phyloP scores from a whole-genome alignment of 2,113 vertebrate species.

The Pelmatolapia mariae region DNA sequence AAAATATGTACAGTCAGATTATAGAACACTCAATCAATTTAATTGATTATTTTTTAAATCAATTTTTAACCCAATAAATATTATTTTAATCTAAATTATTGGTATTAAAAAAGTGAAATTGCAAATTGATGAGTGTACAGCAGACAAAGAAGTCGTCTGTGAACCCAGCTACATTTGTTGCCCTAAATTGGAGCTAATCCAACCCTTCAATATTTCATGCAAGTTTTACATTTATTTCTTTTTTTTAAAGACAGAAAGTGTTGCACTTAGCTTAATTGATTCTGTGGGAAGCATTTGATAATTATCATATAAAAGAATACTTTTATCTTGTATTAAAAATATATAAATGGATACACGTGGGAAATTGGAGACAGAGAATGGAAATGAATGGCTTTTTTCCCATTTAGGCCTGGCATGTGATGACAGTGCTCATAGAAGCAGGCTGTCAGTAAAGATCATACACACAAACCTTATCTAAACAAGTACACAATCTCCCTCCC shows the following conservation, averaged over 20 bases:
- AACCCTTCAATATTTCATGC: neutral
- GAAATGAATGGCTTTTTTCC: neutral
- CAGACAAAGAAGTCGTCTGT: neutral
- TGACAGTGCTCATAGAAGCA: conserved; percentile 41
- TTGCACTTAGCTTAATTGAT: neutral
- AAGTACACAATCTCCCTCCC: neutral
- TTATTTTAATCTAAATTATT: neutral
- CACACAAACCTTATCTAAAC: neutral
- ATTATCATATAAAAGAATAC: neutral
- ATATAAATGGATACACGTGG: neutral
- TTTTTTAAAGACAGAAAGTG: neutral
- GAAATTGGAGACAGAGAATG: neutral
- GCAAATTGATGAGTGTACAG: neutral
- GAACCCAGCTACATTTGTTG: neutral
- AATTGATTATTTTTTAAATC: neutral
- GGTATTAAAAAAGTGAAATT: neutral
- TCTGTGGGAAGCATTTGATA: neutral
- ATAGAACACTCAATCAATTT: neutral
- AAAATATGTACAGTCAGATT: neutral
- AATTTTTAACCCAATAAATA: neutral
- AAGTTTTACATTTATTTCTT: neutral
- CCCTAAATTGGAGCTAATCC: neutral
- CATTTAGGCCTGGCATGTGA: neutral
- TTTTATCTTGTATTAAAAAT: neutral
- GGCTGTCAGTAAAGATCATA: conserved; percentile 29